Base-by-base conservation (phyloP, 23 tunicate genomes). In the Trididemnum nubilum region DNA sequence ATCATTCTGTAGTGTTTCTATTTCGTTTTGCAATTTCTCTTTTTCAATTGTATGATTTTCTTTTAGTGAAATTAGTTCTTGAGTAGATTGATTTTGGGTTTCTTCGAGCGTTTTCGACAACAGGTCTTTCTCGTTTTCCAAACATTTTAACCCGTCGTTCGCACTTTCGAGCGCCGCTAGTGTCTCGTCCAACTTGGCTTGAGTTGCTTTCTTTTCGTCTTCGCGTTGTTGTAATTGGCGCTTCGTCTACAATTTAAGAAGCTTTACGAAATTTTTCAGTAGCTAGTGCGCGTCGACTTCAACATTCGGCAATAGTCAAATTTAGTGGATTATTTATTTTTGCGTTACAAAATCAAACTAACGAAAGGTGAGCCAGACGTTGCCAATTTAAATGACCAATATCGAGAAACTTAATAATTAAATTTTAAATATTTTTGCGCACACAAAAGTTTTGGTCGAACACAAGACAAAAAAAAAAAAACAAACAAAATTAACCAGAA, bases 121-220 rank as follows among this genome's bases (percentile, higher is more conserved):
- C 21, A 4, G 15, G n/a, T 37, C 25, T 12, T 32, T 67, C 38
- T 67, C 74, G 33, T 21, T 5, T 33, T 12, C 9, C 38, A 33
- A 21, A 67, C 12, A 3, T 33, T 67, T 7, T 24, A 67, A 31
- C 15, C 51, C 83, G 27, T 12, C 50, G 36, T 37, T 58, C 49
- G 34, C 51, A 36, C 32, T 78, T 37, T 71, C 65, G 2, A 67
- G 54, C 50, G 52, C 18, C 33, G 54, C 83, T 27, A 78, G 69
- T 22, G 36, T 32, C 31, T 79, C 79, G 35, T 78, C 69, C n/a
- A 86, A 64, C 9, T 67, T 36, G 2, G 58, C 2, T 40, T 38
- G 33, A 26, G 49, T 25, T 67, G 60, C 29, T 26, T 28, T 24
- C 2, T 12, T 26, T 18, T 24, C 49, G 21, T 73, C 78, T 5